Conservation (phyloP, 2,888 invertebrate genomes). For the Megamerina dolium region DNA sequence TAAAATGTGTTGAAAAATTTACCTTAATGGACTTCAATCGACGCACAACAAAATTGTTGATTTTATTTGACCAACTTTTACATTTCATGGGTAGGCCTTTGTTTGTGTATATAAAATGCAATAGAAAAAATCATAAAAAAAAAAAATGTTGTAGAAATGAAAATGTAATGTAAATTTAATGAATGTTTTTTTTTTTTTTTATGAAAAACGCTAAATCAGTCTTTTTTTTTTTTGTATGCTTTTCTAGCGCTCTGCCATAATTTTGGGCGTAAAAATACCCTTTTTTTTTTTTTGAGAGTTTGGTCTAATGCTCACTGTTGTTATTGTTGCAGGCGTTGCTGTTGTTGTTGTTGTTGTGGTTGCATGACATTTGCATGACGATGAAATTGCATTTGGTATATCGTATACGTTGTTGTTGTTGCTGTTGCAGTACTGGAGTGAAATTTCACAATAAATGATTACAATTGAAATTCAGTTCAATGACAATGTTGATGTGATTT, state of each 20-base stretch:
- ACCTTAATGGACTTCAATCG: slow-evolving; percentile 48
- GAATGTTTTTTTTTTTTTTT: slow-evolving; percentile 5
- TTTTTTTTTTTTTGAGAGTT: background rate
- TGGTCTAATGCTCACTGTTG: too few relatives aligned
- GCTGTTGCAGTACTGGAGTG: too few relatives aligned
- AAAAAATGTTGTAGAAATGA: background rate
- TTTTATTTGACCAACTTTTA: slow-evolving; percentile 49
- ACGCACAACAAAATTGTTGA: slow-evolving; percentile 49
- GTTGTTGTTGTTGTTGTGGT: too few relatives aligned
- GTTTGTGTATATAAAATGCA: slow-evolving; percentile 5
- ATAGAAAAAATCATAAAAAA: slow-evolving; percentile 1
- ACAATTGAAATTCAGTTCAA: too few relatives aligned
- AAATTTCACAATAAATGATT: too few relatives aligned
- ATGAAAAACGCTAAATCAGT: slow-evolving; percentile 3
- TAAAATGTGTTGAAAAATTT: too few relatives aligned
- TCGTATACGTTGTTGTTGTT: too few relatives aligned
- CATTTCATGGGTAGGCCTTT: slow-evolving; percentile 47
- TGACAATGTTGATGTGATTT: too few relatives aligned
- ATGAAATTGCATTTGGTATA: too few relatives aligned
- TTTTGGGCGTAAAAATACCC: background rate
- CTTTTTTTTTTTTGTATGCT: slow-evolving; percentile 1
- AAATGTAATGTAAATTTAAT: background rate
- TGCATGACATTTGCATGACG: too few relatives aligned
- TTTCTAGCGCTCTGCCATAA: background rate
- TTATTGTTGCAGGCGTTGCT: too few relatives aligned